Percentiles rank a stretch among this genome's conserved stretches.
Conservation (phyloP, 2,113 vertebrate genomes). For the Gyps fulvus region DNA sequence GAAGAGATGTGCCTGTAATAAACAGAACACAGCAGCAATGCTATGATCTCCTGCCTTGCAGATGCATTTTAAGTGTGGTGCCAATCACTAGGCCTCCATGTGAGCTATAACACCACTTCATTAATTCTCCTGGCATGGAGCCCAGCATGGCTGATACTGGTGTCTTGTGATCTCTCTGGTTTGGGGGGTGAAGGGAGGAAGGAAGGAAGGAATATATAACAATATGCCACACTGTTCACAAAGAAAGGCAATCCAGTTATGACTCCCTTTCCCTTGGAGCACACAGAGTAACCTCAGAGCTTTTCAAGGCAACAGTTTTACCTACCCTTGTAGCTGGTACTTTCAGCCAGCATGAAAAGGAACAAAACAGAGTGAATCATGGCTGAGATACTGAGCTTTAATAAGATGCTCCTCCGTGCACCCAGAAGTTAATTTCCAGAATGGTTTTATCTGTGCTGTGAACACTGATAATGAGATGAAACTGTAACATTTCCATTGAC, state of each 20-base stretch:
- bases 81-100: conserved; percentile 55
- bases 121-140: conserved; percentile 69
- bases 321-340: background rate
- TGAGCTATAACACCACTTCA: conserved; percentile 71
- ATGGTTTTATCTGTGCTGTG: conserved; percentile 10
- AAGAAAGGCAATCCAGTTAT: background rate
- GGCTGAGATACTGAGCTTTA: conserved; percentile 17
- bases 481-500: conserved; percentile 8
- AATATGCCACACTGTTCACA: background rate
- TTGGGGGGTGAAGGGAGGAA: background rate
- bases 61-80: conserved; percentile 55
- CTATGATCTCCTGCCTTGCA: conserved; percentile 62
- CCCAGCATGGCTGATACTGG: conserved; percentile 47
- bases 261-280: background rate
- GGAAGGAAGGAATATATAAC: background rate
- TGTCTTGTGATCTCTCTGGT: conserved; percentile 48
- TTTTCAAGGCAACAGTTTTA: conserved; percentile 2
- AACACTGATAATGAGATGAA: conserved; percentile 34
- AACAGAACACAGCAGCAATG: conserved; percentile 55
- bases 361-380: background rate
- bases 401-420: background rate
- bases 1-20: conserved; percentile 67
- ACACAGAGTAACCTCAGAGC: background rate
- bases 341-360: background rate
- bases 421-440: conserved; percentile 48